Percentiles rank a stretch among this genome's conserved stretches.
These are phyloP conservation scores for Phallusia fumigata DNA, from an alignment of 23 tunicate species.

Conservation along the genomic window DNA sequence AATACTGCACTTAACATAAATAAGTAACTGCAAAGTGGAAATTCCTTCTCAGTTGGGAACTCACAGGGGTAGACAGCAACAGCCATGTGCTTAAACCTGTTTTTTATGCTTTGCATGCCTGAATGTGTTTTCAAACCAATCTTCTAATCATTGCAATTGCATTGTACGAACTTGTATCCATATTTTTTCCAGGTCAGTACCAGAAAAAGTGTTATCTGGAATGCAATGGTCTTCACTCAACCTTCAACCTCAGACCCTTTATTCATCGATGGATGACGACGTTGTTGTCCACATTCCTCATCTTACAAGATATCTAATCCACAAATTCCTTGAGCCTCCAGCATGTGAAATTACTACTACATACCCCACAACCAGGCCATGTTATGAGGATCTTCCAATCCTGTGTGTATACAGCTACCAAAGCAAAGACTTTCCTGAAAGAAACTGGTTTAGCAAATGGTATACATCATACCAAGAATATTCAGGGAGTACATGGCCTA, in stretches of 20 bases:
- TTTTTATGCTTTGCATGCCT: too few relatives aligned
- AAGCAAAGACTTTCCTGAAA: conserved; percentile 20
- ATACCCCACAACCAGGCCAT: neutral
- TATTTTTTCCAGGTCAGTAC: conserved; percentile 11
- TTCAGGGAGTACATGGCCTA: conserved; percentile 46
- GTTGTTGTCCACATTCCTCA: conserved; percentile 16
- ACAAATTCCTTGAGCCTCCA: neutral
- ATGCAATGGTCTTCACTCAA: conserved; percentile 47
- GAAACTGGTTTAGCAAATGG: conserved; percentile 31
- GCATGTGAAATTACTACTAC: neutral
- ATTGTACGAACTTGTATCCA: too few relatives aligned
- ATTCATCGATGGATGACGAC: conserved; percentile 50
- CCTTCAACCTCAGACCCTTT: conserved; percentile 27
- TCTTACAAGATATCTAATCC: neutral
- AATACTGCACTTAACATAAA: too few relatives aligned
- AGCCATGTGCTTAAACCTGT: too few relatives aligned
- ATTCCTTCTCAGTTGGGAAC: too few relatives aligned
- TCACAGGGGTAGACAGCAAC: too few relatives aligned
- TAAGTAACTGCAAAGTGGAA: too few relatives aligned
- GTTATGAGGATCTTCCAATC: conserved; percentile 21
- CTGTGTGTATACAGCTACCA: conserved; percentile 42
- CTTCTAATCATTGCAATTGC: too few relatives aligned
- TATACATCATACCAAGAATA: conserved; percentile 19
- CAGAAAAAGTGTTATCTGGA: conserved; percentile 38
- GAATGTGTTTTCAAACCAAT: too few relatives aligned